phyloP scores from a whole-genome alignment of 2,113 vertebrate genomes.

The Ptychochromis oligacanthus region DNA sequence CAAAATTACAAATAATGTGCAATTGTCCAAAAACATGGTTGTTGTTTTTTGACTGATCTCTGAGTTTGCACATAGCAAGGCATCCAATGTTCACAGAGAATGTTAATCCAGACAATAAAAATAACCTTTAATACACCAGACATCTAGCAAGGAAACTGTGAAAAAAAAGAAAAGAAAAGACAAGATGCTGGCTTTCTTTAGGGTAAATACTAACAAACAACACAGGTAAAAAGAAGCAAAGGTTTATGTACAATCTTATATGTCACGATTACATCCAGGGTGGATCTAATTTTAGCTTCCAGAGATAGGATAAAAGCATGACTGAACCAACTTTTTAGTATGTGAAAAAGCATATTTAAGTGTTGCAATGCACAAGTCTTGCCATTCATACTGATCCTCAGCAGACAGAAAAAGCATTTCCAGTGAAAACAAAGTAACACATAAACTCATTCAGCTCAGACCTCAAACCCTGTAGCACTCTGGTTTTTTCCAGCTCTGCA shows the following conservation, averaged over 20 bases:
- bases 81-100: no score
- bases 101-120: no score
- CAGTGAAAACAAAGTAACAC: not conserved
- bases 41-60: no score
- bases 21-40: no score
- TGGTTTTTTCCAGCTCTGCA: not conserved
- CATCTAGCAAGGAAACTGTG: not conserved
- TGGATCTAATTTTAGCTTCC: not conserved
- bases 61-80: no score
- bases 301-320: not conserved
- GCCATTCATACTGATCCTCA: not conserved
- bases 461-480: no score
- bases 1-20: no score
- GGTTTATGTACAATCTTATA: not conserved
- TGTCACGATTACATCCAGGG: not conserved
- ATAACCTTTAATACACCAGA: not conserved
- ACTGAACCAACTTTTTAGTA: not conserved
- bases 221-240: not conserved
- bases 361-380: not conserved
- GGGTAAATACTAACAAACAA: not conserved
- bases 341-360: not conserved
- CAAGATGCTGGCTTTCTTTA: not conserved
- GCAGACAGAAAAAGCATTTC: conserved; percentile 14
- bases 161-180: not conserved
- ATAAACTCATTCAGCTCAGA: conserved; percentile 3